Evolutionary conservation across 2,888 invertebrate genomes (phyloP), one percentile per base, ranked within the genome.

Genomic region (Acrocyrtus sp.): DNA sequence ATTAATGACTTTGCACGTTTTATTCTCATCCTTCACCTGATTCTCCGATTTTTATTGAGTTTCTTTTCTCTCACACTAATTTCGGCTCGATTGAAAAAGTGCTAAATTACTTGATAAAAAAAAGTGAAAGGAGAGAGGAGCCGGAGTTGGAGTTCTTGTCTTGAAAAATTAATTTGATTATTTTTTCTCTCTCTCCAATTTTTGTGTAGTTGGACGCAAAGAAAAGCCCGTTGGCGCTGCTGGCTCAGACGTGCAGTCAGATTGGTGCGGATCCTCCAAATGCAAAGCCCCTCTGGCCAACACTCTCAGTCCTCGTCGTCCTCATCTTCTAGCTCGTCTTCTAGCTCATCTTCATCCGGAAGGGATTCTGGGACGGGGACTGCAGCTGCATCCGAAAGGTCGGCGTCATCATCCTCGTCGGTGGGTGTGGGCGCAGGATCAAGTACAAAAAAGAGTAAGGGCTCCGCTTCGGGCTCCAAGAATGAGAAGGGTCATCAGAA

Each of bases 191-290:
- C n/a, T n/a, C n/a, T n/a, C n/a, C n/a, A n/a, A n/a, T n/a, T n/a
- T n/a, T n/a, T n/a, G n/a, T n/a, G 72, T 63, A 97, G 96, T 89
- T 96, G 91, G 96, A 97, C 84, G 93, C 96, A 76, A 96, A 96
- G 86, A 96, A 96, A 87, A 96, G 95, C 86, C 97, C 97, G 1
- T 86, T 98, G 84, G 97, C 97, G 75, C 87, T 98, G 77, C 86
- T 98, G 84, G 97, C 96, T 77, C 96, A 96, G 86, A 98, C 98
- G 19, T 98, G 98, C 87, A 96, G 95, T 84, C 96, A 96, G 85
- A 98, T 98, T 82, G 98, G 96, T 63, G 93, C 94, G 19, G 96
- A 96, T 84, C 90, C 93, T 0, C 90, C 93, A 27, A 89, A 91
- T 39, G 87, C 90, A 6, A 95, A 94, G 77, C 83, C 84, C 17